phyloP scores from a whole-genome alignment of 2,888 invertebrate species.

The Macrostomum cliftonense region DNA sequence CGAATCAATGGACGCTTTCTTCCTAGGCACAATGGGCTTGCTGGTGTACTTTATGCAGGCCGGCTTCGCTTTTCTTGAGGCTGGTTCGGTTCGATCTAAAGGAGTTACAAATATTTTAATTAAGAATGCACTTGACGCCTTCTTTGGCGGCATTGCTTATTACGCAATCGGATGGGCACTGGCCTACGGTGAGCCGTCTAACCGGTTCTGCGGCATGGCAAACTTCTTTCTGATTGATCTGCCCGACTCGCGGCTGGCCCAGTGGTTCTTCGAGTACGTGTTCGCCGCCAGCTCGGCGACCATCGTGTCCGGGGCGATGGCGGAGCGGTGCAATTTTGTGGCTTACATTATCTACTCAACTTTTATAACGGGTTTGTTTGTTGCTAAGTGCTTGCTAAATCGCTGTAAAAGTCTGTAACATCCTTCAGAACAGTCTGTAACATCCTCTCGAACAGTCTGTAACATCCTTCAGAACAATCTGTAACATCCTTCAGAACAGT shows the following conservation, averaged over 20 bases:
- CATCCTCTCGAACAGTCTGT: too few species aligned
- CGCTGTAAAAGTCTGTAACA: too few species aligned
- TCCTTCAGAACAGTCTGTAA: too few species aligned
- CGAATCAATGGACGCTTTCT: too few species aligned
- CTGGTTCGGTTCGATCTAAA: slow-evolving; percentile 35
- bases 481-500: too few species aligned
- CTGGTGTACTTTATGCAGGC: slow-evolving; percentile 32
- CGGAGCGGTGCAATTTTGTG: slow-evolving; percentile 42
- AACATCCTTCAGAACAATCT: too few species aligned
- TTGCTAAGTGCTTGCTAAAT: neutral
- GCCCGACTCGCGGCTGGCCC: slow-evolving; percentile 16
- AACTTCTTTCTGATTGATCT: slow-evolving; percentile 19
- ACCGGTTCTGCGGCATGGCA: slow-evolving; percentile 34
- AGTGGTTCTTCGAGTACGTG: slow-evolving; percentile 43
- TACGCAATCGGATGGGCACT: slow-evolving; percentile 41
- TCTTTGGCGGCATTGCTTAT: slow-evolving; percentile 33
- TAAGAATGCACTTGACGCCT: slow-evolving; percentile 28
- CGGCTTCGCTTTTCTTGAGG: slow-evolving; percentile 41
- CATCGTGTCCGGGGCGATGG: slow-evolving; percentile 43
- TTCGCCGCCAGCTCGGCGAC: slow-evolving; percentile 45
- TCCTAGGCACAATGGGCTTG: too few species aligned
- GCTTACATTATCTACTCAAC: slow-evolving; percentile 43
- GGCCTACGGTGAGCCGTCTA: slow-evolving; percentile 30
- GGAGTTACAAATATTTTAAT: slow-evolving; percentile 38
- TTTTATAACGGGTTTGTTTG: slow-evolving; percentile 40